phyloP scores from a whole-genome alignment of 1,140 invertebrate species.

The Acromyrmex heyeri region DNA sequence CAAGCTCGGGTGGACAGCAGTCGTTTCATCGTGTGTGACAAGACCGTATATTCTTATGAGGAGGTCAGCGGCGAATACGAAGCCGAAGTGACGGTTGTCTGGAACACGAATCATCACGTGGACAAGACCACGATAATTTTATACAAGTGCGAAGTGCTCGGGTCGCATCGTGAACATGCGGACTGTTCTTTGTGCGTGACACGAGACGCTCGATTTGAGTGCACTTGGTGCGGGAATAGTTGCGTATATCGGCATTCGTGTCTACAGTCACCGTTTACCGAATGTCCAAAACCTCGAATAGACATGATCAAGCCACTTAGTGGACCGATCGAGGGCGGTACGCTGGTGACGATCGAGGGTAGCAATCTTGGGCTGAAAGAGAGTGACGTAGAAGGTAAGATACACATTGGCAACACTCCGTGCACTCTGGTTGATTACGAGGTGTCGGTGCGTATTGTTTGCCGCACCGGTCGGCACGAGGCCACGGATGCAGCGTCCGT shows the following conservation, averaged over 20 bases:
- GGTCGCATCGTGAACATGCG: slow-evolving; percentile 95
- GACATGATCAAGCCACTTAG: slow-evolving; percentile 97
- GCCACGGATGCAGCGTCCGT: slow-evolving; percentile 93
- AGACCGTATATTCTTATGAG: slow-evolving; percentile 97
- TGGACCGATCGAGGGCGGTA: slow-evolving; percentile 98
- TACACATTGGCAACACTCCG: slow-evolving; percentile 95
- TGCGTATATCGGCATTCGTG: slow-evolving; percentile 95
- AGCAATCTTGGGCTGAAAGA: slow-evolving; percentile 97
- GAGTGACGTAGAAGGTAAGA: slow-evolving; percentile 96
- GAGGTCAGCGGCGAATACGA: slow-evolving; percentile 94
- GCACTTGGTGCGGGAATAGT: slow-evolving; percentile 96
- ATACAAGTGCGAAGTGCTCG: slow-evolving; percentile 97
- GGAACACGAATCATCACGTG: slow-evolving; percentile 97
- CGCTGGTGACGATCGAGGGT: slow-evolving; percentile 97
- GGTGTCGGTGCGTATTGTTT: slow-evolving; percentile 96
- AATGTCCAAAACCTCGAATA: slow-evolving; percentile 97
- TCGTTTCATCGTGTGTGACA: slow-evolving; percentile 95
- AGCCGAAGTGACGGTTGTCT: slow-evolving; percentile 95
- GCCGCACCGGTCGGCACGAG: slow-evolving; percentile 93
- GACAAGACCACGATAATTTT: slow-evolving; percentile 95
- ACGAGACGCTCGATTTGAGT: slow-evolving; percentile 94
- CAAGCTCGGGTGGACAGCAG: slow-evolving; percentile 94
- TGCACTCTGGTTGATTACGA: slow-evolving; percentile 96
- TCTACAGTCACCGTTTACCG: slow-evolving; percentile 90
- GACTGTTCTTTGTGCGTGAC: slow-evolving; percentile 98